A percentile compares a stretch with the other conserved stretches of the same genome.
These are phyloP conservation scores for Brachionus manjavacas DNA, from an alignment of 1,140 invertebrate species.

Conservation along the genomic window DNA sequence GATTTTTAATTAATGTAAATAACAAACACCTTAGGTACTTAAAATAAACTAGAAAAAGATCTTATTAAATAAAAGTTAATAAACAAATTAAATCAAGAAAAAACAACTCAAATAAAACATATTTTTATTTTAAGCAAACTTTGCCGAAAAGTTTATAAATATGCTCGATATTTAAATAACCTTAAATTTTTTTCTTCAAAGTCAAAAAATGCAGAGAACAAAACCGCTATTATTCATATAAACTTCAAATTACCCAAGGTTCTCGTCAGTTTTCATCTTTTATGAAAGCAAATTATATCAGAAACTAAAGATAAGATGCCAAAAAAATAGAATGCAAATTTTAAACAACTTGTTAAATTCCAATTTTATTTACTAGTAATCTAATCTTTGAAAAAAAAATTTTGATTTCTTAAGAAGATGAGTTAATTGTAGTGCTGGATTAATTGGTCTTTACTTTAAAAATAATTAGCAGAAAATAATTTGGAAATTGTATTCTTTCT, in stretches of 20 bases:
- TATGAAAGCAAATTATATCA: too few species aligned
- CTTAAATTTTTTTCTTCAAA: neutral
- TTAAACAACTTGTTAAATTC: too few species aligned
- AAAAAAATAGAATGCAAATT: too few species aligned
- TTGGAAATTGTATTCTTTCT: neutral
- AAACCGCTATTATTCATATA: neutral
- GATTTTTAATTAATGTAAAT: neutral
- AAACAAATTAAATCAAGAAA: neutral
- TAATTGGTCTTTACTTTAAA: too few species aligned
- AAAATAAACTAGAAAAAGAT: neutral
- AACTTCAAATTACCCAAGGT: too few species aligned
- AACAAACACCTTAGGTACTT: neutral
- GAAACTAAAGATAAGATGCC: too few species aligned
- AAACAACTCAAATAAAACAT: neutral
- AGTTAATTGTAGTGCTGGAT: neutral
- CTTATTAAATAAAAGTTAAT: neutral
- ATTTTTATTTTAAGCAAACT: neutral
- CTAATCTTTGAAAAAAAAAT: neutral
- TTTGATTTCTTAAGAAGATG: neutral
- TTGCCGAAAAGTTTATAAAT: neutral
- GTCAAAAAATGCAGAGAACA: neutral
- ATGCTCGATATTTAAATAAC: neutral
- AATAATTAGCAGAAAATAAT: neutral
- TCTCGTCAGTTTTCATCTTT: too few species aligned
- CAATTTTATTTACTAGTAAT: neutral